phyloP scores from a whole-genome alignment of 2,888 invertebrate genomes.

The Halictus quadricinctus region DNA sequence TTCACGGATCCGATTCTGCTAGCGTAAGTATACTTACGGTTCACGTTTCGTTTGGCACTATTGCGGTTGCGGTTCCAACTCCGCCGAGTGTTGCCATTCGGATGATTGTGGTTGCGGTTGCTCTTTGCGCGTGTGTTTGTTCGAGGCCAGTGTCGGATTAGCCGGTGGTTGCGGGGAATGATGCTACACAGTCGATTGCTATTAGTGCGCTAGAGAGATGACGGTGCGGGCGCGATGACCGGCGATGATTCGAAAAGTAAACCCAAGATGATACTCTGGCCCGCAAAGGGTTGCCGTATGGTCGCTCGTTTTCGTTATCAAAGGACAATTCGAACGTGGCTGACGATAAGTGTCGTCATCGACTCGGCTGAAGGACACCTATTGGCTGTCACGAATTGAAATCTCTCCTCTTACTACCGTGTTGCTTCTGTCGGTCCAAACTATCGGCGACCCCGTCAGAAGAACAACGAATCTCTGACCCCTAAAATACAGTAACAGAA shows the following conservation, averaged over 20 bases:
- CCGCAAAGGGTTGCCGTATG: slow-evolving; percentile 2
- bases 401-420: slow-evolving; percentile 46
- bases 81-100: not conserved
- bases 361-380: not conserved
- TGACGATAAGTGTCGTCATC: not conserved
- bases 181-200: not conserved
- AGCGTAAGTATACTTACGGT: not conserved
- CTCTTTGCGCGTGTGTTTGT: not conserved
- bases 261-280: slow-evolving; percentile 4
- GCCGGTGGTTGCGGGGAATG: not conserved
- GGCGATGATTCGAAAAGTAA: not conserved
- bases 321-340: not conserved
- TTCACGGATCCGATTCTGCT: not conserved
- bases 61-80: not conserved
- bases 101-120: not conserved
- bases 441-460: slow-evolving; percentile 53
- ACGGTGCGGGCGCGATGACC: not conserved
- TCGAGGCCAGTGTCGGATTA: not conserved
- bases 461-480: slow-evolving; percentile 60
- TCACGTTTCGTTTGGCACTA: not conserved
- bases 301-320: not conserved
- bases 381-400: slow-evolving; percentile 31
- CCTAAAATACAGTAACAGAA: slow-evolving; percentile 67
- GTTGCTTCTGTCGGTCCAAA: slow-evolving; percentile 39
- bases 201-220: not conserved